Conservation (phyloP, 2,888 invertebrate species). For the Himalopsyche kuldschensis region DNA sequence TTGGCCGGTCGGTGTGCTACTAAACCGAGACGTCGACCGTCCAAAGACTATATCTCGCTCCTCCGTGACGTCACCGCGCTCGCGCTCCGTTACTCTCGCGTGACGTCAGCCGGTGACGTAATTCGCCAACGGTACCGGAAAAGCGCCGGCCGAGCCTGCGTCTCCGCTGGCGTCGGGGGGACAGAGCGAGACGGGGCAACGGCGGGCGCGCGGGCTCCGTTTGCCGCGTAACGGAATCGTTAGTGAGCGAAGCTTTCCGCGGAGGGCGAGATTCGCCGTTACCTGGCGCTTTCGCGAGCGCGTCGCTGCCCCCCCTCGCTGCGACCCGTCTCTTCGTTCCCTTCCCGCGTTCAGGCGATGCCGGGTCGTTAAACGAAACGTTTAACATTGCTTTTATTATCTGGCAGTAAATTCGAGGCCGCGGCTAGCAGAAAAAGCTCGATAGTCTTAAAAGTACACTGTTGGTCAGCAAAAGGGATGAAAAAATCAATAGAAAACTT, state of each 20-base stretch:
- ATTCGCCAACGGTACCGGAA: constrained; percentile 55
- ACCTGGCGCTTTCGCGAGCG: constrained; percentile 42
- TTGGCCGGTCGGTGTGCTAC: constrained; percentile 57
- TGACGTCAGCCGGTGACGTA: constrained; percentile 37
- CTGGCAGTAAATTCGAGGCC: neutral
- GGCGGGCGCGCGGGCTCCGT: constrained; percentile 40
- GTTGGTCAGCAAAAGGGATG: neutral
- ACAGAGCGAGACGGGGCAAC: constrained; percentile 41
- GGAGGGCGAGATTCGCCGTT: constrained; percentile 44
- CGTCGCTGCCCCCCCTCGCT: constrained; percentile 1
- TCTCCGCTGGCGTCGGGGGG: constrained; percentile 49
- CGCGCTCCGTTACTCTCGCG: constrained; percentile 41
- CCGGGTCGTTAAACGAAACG: neutral
- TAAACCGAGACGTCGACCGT: constrained; percentile 60
- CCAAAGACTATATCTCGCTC: constrained; percentile 59
- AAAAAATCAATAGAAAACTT: neutral
- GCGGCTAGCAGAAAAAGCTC: neutral
- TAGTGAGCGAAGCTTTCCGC: constrained; percentile 54
- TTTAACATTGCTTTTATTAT: neutral
- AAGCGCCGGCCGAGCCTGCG: constrained; percentile 48
- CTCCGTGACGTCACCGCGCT: constrained; percentile 55
- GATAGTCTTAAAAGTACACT: neutral
- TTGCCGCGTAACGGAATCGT: constrained; percentile 58
- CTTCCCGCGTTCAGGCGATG: neutral
- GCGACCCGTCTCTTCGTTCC: neutral